phyloP scores from a whole-genome alignment of 2,797 vertebrate species.

The Orientallactaga sibirica region DNA sequence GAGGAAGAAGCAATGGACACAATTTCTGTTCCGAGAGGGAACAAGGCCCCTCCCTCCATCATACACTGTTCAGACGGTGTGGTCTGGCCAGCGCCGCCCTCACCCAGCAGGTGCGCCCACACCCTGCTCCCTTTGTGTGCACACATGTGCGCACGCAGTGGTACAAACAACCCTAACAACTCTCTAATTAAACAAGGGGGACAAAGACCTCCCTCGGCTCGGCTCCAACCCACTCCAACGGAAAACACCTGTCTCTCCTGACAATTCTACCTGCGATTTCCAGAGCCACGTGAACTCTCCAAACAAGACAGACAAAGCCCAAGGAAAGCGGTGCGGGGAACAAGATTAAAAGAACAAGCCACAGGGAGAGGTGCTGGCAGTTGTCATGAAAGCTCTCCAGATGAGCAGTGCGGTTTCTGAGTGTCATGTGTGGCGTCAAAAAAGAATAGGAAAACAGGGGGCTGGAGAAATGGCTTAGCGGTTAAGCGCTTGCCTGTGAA shows the following conservation, averaged over 20 bases:
- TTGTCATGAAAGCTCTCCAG: background rate
- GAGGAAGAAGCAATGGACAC: background rate
- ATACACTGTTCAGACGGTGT: rapidly evolving
- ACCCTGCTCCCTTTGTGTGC: background rate
- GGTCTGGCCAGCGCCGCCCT: background rate
- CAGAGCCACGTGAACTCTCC: background rate
- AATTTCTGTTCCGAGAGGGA: no score
- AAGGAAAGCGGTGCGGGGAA: background rate
- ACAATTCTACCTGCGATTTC: constrained; percentile 46
- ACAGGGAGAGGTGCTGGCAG: background rate
- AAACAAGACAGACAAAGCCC: background rate
- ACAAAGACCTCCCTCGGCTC: background rate
- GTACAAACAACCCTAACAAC: constrained; percentile 8
- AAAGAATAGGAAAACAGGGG: background rate
- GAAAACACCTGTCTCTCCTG: constrained; percentile 63
- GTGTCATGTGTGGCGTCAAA: background rate
- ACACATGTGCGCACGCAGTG: background rate
- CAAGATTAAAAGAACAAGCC: rapidly evolving
- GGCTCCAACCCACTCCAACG: background rate
- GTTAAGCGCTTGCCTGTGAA: no score
- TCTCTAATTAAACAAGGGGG: constrained; percentile 73
- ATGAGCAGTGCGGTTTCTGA: rapidly evolving
- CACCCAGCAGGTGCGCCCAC: background rate
- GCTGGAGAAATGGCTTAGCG: no score
- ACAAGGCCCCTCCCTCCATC: background rate